Percentiles rank a stretch among this genome's conserved stretches.
Conservation (phyloP, 2,888 invertebrate genomes). For the Lepidocyrtinus sp. region DNA sequence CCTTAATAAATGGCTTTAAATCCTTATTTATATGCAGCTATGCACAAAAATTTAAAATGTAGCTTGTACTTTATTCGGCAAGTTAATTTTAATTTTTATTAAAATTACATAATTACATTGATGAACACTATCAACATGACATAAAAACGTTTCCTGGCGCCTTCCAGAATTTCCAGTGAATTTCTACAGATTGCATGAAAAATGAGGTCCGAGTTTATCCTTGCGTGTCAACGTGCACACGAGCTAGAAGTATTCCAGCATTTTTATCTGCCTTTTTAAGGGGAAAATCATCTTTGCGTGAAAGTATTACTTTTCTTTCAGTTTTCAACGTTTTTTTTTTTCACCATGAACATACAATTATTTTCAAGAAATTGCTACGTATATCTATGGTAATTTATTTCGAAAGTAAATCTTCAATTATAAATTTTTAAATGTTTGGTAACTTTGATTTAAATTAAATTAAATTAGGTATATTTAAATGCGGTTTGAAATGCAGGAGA, state of each 20-base stretch:
- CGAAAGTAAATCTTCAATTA: not conserved
- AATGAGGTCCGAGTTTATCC: not conserved
- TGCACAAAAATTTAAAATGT: too few species aligned
- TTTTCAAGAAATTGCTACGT: too few species aligned
- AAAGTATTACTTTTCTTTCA: not conserved
- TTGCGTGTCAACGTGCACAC: not conserved
- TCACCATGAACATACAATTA: not conserved
- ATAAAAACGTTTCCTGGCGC: not conserved
- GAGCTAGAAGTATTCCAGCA: not conserved
- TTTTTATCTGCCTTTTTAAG: too few species aligned
- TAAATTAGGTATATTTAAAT: not conserved
- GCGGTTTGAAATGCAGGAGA: slow-evolving; percentile 33
- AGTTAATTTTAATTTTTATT: too few species aligned
- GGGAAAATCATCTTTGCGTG: too few species aligned
- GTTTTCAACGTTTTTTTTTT: not conserved
- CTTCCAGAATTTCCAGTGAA: not conserved
- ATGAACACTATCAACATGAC: not conserved
- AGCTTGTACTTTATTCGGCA: too few species aligned
- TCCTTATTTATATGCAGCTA: too few species aligned
- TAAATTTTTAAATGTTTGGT: not conserved
- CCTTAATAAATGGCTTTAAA: too few species aligned
- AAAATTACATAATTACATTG: too few species aligned
- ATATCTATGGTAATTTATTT: too few species aligned
- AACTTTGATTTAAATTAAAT: not conserved
- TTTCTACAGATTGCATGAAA: not conserved